These are phyloP conservation scores for Tyrannus savana DNA, from an alignment of 2,113 vertebrate genomes.

Conservation along the genomic window DNA sequence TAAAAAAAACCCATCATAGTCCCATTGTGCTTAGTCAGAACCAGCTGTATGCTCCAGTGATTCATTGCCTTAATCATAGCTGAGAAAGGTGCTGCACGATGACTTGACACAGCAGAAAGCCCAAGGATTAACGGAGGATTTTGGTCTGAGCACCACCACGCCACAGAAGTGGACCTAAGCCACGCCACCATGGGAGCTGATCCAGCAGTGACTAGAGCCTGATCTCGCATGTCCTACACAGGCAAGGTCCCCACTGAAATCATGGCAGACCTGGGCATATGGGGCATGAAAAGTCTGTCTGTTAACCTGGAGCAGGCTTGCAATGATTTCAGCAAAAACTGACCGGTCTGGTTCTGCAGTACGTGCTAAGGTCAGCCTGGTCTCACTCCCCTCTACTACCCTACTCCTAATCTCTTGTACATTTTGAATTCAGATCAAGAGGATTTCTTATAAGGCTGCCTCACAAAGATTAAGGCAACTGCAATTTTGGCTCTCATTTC, in stretches of 20 bases:
- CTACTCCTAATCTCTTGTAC: slow-evolving; percentile 25
- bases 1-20: slow-evolving; percentile 67
- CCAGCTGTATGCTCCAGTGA: slow-evolving; percentile 63
- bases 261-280: not conserved
- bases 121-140: slow-evolving; percentile 44
- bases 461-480: slow-evolving; percentile 61
- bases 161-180: slow-evolving; percentile 28
- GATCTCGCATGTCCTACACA: not conserved
- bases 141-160: slow-evolving; percentile 16
- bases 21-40: slow-evolving; percentile 81
- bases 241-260: not conserved
- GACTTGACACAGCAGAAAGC: slow-evolving; percentile 67
- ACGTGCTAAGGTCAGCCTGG: not conserved
- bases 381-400: not conserved
- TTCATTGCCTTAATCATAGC: slow-evolving; percentile 53
- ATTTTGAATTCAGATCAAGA: slow-evolving; percentile 12
- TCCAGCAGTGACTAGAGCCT: not conserved
- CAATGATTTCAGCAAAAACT: slow-evolving; percentile 37
- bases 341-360: not conserved
- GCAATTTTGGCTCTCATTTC: slow-evolving; percentile 30
- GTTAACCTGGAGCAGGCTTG: slow-evolving; percentile 38
- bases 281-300: not conserved
- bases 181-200: not conserved
- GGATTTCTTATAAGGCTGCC: slow-evolving; percentile 51
- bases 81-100: slow-evolving; percentile 44